Percentiles rank a stretch among this genome's conserved stretches.
Conservation (phyloP, 2,797 vertebrate species). For the Microctenopoma steveboyesi region DNA sequence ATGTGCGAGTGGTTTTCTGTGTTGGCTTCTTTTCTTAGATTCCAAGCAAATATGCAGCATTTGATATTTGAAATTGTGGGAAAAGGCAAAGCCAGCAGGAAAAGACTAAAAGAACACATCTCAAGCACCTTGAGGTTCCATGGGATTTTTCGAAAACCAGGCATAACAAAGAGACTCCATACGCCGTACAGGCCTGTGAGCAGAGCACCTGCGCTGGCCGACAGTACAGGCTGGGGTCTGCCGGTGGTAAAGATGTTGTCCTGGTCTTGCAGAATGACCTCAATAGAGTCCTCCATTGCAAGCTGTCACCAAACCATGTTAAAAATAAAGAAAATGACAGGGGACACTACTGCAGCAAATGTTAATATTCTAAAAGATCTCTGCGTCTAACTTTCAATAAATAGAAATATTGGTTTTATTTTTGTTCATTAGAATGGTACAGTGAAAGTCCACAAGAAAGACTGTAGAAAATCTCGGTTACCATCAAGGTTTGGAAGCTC, state of each 20-base stretch:
- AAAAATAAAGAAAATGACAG: background rate
- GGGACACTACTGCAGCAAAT: background rate
- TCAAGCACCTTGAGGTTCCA: constrained; percentile 77
- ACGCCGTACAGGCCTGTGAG: constrained; percentile 77
- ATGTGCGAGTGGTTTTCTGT: constrained; percentile 39
- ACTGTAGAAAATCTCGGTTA: background rate
- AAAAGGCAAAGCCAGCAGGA: constrained; percentile 16
- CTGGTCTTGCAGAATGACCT: constrained; percentile 77
- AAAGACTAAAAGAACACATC: background rate
- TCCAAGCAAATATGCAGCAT: constrained; percentile 15
- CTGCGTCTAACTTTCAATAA: too few species aligned
- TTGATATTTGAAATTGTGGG: background rate
- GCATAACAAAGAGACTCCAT: constrained; percentile 80
- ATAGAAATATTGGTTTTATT: too few species aligned
- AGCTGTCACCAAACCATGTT: constrained; percentile 6
- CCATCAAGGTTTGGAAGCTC: background rate
- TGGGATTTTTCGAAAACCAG: constrained; percentile 81
- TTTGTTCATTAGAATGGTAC: background rate
- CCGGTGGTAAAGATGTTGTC: constrained; percentile 19
- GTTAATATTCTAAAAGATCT: too few species aligned
- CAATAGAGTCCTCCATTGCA: constrained; percentile 83
- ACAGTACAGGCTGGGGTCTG: constrained; percentile 55
- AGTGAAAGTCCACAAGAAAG: background rate
- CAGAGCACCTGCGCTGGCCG: constrained; percentile 58
- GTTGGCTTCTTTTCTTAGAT: background rate